Percentiles rank a stretch among this genome's conserved stretches.
Conservation (phyloP, 2,888 invertebrate species). For the Spodoptera picta region DNA sequence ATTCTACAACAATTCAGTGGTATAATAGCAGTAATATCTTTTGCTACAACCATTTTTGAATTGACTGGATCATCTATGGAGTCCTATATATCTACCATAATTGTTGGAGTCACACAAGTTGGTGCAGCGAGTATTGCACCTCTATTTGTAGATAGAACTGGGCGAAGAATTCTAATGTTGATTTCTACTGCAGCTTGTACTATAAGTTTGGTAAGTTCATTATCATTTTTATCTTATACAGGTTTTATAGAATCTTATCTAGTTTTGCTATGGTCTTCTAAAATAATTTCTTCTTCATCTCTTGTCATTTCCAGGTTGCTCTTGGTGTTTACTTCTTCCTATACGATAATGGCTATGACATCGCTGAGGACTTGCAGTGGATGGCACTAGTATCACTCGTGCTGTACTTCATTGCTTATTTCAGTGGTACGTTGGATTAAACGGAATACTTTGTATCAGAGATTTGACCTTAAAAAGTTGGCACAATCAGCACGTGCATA, state of each 20-base stretch:
- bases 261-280: neutral
- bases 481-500: too few species aligned
- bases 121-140: slow-evolving; percentile 64
- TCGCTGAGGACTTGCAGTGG: slow-evolving; percentile 59
- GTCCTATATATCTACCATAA: slow-evolving; percentile 67
- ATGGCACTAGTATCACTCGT: slow-evolving; percentile 63
- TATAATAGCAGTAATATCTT: slow-evolving; percentile 65
- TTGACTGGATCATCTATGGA: slow-evolving; percentile 61
- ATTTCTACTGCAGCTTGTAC: slow-evolving; percentile 66
- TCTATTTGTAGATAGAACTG: slow-evolving; percentile 63
- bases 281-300: neutral
- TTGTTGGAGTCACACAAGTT: slow-evolving; percentile 63
- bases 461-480: too few species aligned
- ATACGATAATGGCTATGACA: slow-evolving; percentile 46
- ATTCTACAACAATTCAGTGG: slow-evolving; percentile 61
- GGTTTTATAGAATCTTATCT: neutral
- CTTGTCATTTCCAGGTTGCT: slow-evolving; percentile 53
- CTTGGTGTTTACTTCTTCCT: slow-evolving; percentile 64
- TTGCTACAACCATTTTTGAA: slow-evolving; percentile 67
- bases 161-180: slow-evolving; percentile 62
- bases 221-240: neutral
- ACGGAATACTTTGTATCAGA: too few species aligned
- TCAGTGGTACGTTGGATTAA: slow-evolving; percentile 58
- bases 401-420: slow-evolving; percentile 66
- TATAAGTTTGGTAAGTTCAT: slow-evolving; percentile 61